phyloP scores from a whole-genome alignment of 2,888 invertebrate genomes.

The Linnaemya tessellans region DNA sequence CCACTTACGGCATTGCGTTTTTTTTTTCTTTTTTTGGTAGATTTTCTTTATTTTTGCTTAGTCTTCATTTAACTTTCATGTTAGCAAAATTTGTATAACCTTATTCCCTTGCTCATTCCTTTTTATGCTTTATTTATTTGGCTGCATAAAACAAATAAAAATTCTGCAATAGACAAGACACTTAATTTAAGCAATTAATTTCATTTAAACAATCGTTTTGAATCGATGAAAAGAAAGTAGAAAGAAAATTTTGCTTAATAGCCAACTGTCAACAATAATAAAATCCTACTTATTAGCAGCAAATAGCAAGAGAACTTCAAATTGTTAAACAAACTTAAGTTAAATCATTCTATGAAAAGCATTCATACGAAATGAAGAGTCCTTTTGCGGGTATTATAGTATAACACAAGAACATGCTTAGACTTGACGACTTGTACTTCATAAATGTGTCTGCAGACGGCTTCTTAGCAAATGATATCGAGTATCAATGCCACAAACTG shows the following conservation, averaged over 20 bases:
- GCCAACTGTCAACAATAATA: slow-evolving; percentile 26
- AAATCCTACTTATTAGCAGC: not conserved
- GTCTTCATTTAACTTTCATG: no score
- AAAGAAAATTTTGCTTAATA: not conserved
- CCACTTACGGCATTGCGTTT: no score
- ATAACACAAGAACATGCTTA: not conserved
- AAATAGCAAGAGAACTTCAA: not conserved
- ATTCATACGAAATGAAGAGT: slow-evolving; percentile 31
- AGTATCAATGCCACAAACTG: slow-evolving; percentile 39
- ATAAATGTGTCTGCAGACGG: slow-evolving; percentile 22
- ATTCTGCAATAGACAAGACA: not conserved
- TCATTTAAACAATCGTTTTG: slow-evolving; percentile 5
- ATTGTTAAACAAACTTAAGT: not conserved
- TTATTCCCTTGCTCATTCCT: no score
- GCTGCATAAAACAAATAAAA: not conserved
- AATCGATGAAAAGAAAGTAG: not conserved
- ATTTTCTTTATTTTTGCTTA: no score
- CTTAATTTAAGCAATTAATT: slow-evolving; percentile 25
- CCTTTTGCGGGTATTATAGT: slow-evolving; percentile 14
- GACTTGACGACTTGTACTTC: slow-evolving; percentile 6
- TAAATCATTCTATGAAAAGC: not conserved
- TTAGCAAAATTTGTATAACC: no score
- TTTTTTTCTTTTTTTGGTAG: no score
- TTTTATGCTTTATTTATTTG: not conserved
- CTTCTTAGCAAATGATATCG: slow-evolving; percentile 43